These are phyloP conservation scores for Drymonia ruficornis DNA, from an alignment of 2,888 invertebrate species.

Conservation along the genomic window DNA sequence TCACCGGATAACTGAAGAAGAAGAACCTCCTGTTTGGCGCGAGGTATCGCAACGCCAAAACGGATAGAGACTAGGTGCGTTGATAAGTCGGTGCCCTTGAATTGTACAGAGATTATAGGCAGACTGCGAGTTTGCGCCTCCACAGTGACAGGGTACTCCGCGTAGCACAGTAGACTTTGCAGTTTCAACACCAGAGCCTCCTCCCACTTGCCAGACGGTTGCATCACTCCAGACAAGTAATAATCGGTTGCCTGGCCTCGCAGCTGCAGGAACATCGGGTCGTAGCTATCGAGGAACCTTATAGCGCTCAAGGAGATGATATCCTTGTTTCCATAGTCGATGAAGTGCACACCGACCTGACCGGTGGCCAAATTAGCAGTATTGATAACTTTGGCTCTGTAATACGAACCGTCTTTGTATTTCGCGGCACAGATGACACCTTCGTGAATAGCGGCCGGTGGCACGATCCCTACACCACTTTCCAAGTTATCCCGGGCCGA, in stretches of 20 bases:
- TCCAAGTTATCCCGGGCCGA: constrained; percentile 69
- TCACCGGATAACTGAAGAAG: constrained; percentile 55
- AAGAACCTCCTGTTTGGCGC: constrained; percentile 76
- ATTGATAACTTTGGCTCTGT: constrained; percentile 86
- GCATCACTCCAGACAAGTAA: constrained; percentile 83
- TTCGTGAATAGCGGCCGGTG: constrained; percentile 76
- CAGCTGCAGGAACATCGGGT: constrained; percentile 75
- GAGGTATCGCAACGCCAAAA: constrained; percentile 72
- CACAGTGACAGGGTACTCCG: constrained; percentile 65
- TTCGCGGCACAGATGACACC: constrained; percentile 87
- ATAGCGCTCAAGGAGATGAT: constrained; percentile 85
- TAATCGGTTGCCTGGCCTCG: constrained; percentile 86
- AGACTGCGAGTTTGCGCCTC: constrained; percentile 67
- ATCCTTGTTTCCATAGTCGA: constrained; percentile 88
- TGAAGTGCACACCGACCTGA: constrained; percentile 86
- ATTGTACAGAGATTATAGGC: constrained; percentile 75
- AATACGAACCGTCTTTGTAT: constrained; percentile 87
- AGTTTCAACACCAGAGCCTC: constrained; percentile 68
- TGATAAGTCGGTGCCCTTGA: constrained; percentile 78
- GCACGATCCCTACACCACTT: constrained; percentile 73
- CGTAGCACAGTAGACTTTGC: constrained; percentile 71
- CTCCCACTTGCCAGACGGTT: constrained; percentile 82
- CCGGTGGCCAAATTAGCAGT: constrained; percentile 75
- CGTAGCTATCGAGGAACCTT: constrained; percentile 82
- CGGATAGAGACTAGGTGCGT: constrained; percentile 72